Evolutionary conservation across 2,888 invertebrate genomes (phyloP), one percentile per base, ranked within the genome.

Genomic region (Orthonychiurus folsomi): DNA sequence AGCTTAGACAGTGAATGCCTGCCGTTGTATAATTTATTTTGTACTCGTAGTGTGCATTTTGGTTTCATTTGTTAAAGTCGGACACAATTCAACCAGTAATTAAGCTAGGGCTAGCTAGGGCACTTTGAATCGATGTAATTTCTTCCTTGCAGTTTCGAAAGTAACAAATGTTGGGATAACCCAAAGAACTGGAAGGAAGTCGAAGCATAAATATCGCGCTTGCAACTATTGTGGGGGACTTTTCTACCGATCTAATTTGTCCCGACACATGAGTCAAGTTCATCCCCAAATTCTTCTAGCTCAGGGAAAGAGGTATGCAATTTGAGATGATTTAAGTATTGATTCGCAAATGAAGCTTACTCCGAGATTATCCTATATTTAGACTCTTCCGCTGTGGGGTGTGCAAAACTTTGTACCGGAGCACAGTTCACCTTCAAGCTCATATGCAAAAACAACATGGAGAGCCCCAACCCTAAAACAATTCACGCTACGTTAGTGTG

Each of bases 191-290:
- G 37, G 37, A 37, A 15, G 37, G 37, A 37, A 37, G 37, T 5
- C 37, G 15, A 37, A 15, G 37, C 37, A 37, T 5, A 37, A 37
- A 37, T 37, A 37, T 37, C 63, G 64, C 54, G 48, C 55, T 37
- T 70, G 70, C 58, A 63, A 58, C 21, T 64, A 68, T 50, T 69
- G 71, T 64, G 63, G 63, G 18, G 68, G 63, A 37, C 50, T 61
- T 55, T 67, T 69, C 52, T 69, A 68, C 61, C 59, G 60, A 57
- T 60, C 66, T 0, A 71, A 71, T 63, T 50, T 71, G 12, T 57
- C 62, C n/a, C 59, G 71, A 18, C 71, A 71, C 50, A 68, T 69
- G 12, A 67, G 63, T 52, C 61, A 60, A 50, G 60, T 58, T 12
- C 71, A 69, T 52, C 59, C 66, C 21, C 59, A 71, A 28, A 48